phyloP scores from a whole-genome alignment of 1,140 invertebrate species.

The Episyrphus balteatus region DNA sequence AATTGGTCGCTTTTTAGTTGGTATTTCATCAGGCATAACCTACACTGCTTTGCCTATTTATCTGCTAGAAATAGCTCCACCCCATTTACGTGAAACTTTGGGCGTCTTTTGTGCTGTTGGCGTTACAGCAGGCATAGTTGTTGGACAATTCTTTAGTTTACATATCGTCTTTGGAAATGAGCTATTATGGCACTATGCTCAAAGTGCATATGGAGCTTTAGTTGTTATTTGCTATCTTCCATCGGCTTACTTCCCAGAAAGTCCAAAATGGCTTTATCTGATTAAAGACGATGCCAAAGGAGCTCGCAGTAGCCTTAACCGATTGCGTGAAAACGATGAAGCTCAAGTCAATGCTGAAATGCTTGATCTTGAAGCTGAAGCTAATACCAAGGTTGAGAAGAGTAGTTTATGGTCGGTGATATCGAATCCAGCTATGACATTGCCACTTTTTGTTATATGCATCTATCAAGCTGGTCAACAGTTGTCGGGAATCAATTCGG shows the following conservation, averaged over 20 bases:
- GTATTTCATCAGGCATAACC: constrained; percentile 56
- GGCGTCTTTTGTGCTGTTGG: constrained; percentile 76
- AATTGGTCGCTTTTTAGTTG: constrained; percentile 56
- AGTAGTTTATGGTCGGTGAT: constrained; percentile 43
- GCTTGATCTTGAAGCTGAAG: constrained; percentile 23
- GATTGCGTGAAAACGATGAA: constrained; percentile 9
- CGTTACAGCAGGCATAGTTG: constrained; percentile 71
- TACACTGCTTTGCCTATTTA: constrained; percentile 78
- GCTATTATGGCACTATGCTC: constrained; percentile 53
- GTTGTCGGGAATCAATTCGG: constrained; percentile 75
- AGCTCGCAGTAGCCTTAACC: constrained; percentile 38
- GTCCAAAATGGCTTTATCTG: constrained; percentile 70
- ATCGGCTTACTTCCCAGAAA: constrained; percentile 63
- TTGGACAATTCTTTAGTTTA: constrained; percentile 52
- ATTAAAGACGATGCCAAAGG: constrained; percentile 46
- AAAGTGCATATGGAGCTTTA: constrained; percentile 51
- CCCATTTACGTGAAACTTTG: constrained; percentile 59
- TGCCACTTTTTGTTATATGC: constrained; percentile 61
- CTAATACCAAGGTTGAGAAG: constrained; percentile 7
- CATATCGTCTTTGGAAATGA: constrained; percentile 40
- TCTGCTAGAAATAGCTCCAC: constrained; percentile 68
- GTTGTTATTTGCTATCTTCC: constrained; percentile 44
- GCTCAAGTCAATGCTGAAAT: constrained; percentile 36
- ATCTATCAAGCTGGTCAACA: constrained; percentile 70
- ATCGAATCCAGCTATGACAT: constrained; percentile 40